Conservation (phyloP, 2,888 invertebrate species). For the Mythimna impura region DNA sequence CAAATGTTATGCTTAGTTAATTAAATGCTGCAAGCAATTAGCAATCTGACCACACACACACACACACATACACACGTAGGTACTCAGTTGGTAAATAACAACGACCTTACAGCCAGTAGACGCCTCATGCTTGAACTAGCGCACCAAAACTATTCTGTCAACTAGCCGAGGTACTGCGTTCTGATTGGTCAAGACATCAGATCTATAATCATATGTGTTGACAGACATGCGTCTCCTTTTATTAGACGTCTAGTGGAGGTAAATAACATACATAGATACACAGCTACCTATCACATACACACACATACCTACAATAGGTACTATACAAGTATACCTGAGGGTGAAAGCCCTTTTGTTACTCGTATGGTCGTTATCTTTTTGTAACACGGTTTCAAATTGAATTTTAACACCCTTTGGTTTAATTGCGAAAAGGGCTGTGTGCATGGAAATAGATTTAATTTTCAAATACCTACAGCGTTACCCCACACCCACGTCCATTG, state of each 20-base stretch:
- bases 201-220: no score
- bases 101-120: no score
- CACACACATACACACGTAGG: no score
- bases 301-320: background rate
- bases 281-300: background rate
- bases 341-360: background rate
- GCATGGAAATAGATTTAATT: slow-evolving; percentile 11
- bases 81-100: background rate
- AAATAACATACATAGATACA: background rate
- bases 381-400: slow-evolving; percentile 31
- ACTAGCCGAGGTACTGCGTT: no score
- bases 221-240: no score
- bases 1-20: slow-evolving; percentile 25
- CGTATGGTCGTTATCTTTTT: slow-evolving; percentile 26
- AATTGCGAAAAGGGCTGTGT: slow-evolving; percentile 22
- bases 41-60: slow-evolving; percentile 26
- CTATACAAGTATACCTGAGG: background rate
- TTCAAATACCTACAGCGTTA: background rate
- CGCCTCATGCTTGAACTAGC: no score
- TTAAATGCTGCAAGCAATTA: slow-evolving; percentile 36
- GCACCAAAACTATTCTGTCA: no score
- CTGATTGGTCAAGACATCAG: no score
- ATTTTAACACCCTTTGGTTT: slow-evolving; percentile 27
- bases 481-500: background rate
- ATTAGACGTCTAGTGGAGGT: no score